Base-by-base conservation (phyloP, 1,140 invertebrate species). In the Portunus trituberculatus region DNA sequence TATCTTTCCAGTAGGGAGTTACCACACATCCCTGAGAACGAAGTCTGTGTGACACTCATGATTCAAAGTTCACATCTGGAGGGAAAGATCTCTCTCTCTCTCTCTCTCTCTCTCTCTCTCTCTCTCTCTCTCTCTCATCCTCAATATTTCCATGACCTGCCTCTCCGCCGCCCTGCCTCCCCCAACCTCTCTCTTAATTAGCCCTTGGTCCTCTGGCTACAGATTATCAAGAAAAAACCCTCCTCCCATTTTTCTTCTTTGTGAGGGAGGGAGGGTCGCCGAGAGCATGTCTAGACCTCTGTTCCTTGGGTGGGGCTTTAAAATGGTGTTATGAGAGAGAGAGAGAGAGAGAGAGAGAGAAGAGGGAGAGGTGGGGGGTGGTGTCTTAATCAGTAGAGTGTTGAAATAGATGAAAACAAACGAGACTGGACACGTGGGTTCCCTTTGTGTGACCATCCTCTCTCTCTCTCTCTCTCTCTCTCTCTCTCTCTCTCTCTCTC, bases 31-130 rank as follows among this genome's bases (percentile, higher is more conserved):
- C n/a, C n/a, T n/a, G n/a, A n/a, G n/a, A n/a, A n/a, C n/a, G n/a
- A n/a, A n/a, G n/a, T n/a, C n/a, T n/a, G n/a, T n/a, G n/a, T n/a
- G n/a, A n/a, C n/a, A n/a, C n/a, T n/a, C n/a, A n/a, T n/a, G n/a
- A n/a, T n/a, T n/a, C n/a, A n/a, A n/a, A n/a, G n/a, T n/a, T n/a
- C n/a, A n/a, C n/a, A n/a, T n/a, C n/a, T n/a, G n/a, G n/a, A n/a
- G n/a, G n/a, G n/a, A n/a, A n/a, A n/a, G n/a, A n/a, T 86, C 82
- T 59, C 92, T 93, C 82, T 84, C 45, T 84, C 82, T 48, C 82
- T 20, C 52, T 59, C 20, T 59, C 52, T 59, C 52, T 20, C 52
- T 20, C 20, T 20, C 52, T 20, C 52, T 59, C 52, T 20, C 20
- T 59, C 10, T 20, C 52, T 59, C 52, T 59, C 52, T 20, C 52